Conservation (phyloP, 2,113 vertebrate genomes). For the Crotalus viridis region DNA sequence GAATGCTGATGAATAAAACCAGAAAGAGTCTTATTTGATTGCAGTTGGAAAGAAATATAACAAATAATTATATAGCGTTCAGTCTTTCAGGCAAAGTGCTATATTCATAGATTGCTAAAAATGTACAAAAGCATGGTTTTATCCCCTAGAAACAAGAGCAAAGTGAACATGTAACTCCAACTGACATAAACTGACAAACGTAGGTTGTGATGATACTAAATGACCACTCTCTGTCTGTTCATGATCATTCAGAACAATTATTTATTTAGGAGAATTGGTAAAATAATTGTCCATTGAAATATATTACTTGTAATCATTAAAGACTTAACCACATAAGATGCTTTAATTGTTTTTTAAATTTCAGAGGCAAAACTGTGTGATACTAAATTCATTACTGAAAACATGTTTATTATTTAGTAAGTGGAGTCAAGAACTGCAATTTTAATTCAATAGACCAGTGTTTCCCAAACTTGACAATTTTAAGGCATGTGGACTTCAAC, state of each 20-base stretch:
- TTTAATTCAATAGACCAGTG: not conserved
- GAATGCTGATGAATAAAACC: not conserved
- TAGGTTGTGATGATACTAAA: slow-evolving; percentile 1
- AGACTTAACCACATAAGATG: not conserved
- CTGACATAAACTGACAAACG: not conserved
- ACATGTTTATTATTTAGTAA: not conserved
- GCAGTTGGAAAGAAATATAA: not conserved
- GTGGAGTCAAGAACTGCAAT: not conserved
- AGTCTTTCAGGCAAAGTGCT: not conserved
- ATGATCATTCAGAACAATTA: not conserved
- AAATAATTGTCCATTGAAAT: not conserved
- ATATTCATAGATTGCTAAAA: not conserved
- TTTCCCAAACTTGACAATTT: too few relatives aligned
- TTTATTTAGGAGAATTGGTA: not conserved
- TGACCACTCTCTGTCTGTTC: not conserved
- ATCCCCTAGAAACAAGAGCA: not conserved
- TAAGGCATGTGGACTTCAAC: too few relatives aligned
- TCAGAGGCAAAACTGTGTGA: not conserved
- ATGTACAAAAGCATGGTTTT: not conserved
- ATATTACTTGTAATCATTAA: not conserved
- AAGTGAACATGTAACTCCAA: not conserved
- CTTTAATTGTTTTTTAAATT: not conserved
- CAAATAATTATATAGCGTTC: not conserved
- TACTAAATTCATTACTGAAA: not conserved
- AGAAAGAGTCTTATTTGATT: not conserved